Base-by-base conservation (phyloP, 1,140 invertebrate species). In the Drosophila rufa region DNA sequence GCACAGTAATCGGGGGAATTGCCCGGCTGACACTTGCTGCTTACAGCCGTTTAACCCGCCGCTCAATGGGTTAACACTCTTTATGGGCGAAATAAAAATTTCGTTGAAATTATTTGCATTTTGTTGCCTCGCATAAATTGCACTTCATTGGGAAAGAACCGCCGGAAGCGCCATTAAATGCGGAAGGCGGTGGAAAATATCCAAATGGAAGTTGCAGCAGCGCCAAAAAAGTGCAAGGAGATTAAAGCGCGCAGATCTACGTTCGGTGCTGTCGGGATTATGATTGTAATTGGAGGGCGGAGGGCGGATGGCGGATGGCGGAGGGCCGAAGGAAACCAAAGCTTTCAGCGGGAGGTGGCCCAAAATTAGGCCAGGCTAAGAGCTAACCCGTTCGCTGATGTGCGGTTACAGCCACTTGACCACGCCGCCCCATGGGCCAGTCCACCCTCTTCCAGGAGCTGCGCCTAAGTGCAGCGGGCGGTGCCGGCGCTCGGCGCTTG, bases 31-130 rank as follows among this genome's bases (percentile, higher is more conserved):
- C 84, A 87, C 84, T 87, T 89, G 73, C 84, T 89, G 80, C 84
- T 84, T 89, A 89, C 80, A 87, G 84, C 74, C 80, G 62, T 89
- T 89, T 83, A 89, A 87, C 73, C 75, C 76, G 83, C 62, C 73
- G 4, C 67, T 56, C 64, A 65, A 81, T 68, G 75, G 58, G 73
- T 85, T 85, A 76, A 71, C 71, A 56, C 65, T 66, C 75, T 82
- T 73, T 83, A 74, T 80, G 73, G 60, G 38, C 53, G 40, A 60
- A 73, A 74, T 74, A 43, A 74, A 70, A 80, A 80, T 66, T 87
- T 71, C 60, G 69, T 65, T 68, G 19, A 80, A 77, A 78, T 79
- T 85, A 82, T 85, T 85, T 82, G 75, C 75, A 79, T 84, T 84
- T 85, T 79, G 79, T 79, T 79, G 60, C 60, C 60, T 19, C 61